Evolutionary conservation across 2,888 invertebrate species (phyloP).

Genomic region (Acleris sparsana): DNA sequence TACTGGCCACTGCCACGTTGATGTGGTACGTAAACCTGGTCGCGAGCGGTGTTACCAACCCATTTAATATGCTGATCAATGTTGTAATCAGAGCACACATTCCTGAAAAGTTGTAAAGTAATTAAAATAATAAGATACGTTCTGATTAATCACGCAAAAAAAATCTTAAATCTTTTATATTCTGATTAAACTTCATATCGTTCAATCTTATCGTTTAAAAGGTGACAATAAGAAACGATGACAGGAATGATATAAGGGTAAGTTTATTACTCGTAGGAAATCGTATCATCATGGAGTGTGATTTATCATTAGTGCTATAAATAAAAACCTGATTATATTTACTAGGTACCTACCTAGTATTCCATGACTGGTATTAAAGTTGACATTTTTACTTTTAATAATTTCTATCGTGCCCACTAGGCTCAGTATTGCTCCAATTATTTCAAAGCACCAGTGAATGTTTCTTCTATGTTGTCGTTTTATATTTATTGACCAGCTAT

Average conservation of each 20-base stretch:
- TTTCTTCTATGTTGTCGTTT: slow-evolving; percentile 42
- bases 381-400: slow-evolving; percentile 40
- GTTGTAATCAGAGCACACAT: slow-evolving; percentile 48
- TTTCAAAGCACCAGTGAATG: slow-evolving; percentile 49
- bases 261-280: neutral
- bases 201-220: too few relatives aligned
- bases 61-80: slow-evolving; percentile 47
- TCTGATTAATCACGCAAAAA: neutral
- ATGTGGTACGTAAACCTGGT: slow-evolving; percentile 41
- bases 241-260: neutral
- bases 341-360: slow-evolving; percentile 44
- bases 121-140: neutral
- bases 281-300: neutral
- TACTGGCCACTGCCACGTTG: slow-evolving; percentile 40
- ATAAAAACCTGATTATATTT: neutral
- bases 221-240: too few relatives aligned
- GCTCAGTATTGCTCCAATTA: slow-evolving; percentile 44
- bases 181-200: neutral
- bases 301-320: too few relatives aligned
- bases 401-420: slow-evolving; percentile 47
- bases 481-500: slow-evolving; percentile 55
- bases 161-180: neutral
- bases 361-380: slow-evolving; percentile 51
- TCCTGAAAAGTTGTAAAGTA: slow-evolving; percentile 46
- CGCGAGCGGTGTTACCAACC: slow-evolving; percentile 45